Base-by-base conservation (phyloP, 1,140 invertebrate species). In the Eubasilissa regina region DNA sequence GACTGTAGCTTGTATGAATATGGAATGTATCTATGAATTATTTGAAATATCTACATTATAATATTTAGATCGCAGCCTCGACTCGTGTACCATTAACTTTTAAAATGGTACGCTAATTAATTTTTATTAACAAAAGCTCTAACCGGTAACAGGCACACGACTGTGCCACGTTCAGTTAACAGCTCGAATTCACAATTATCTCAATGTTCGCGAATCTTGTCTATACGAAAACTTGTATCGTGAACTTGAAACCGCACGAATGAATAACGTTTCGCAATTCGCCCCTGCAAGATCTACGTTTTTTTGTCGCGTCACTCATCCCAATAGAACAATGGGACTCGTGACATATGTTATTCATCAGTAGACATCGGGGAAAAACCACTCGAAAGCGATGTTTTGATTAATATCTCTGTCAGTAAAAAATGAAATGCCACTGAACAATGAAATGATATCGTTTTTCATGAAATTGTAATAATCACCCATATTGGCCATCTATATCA, bases 291-390 rank as follows among this genome's bases (percentile, higher is more conserved):
- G 17, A 64, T 64, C 35, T n/a, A 64, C n/a, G 10, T n/a, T 64
- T 64, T 58, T 64, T 64, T 25, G 10, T 64, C 0, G 60, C 60
- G 60, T 25, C 25, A 12, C 21, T 25, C 13, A 64, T 43, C 35
- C 21, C 35, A 8, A 19, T 64, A 64, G 19, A 64, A 64, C 60
- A 64, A 64, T 64, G 60, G 25, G 60, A 43, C 25, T 64, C 60
- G 35, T 64, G 60, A 43, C 60, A 64, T 64, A 64, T 64, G 60
- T 64, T 64, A 64, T 44, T 64, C 60, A 64, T 64, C 60, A 64
- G 35, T 25, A 21, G 60, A 64, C 35, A 64, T 64, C 60, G 19
- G 10, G 19, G 25, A 64, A 64, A 21, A 8, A 64, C 60, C 60
- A 13, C 35, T 64, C 25, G 21, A 64, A 35, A 64, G 60, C 60